Percentiles rank a stretch among this genome's conserved stretches.
phyloP scores from a whole-genome alignment of 2,113 vertebrate species.

The Clarias macrocephalus region DNA sequence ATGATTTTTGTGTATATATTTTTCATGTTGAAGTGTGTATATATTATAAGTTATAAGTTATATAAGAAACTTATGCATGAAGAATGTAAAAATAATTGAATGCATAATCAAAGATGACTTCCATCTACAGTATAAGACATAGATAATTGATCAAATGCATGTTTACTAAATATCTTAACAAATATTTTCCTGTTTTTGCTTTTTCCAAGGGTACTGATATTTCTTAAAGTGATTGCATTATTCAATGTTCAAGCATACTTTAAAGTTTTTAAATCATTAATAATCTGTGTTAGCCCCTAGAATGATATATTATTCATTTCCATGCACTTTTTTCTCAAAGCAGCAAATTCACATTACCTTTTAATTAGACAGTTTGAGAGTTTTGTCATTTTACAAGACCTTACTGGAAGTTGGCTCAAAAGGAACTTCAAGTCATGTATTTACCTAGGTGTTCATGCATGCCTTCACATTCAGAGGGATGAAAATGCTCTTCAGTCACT shows the following conservation, averaged over 20 bases:
- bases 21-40: too few species aligned
- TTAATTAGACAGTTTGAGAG: not conserved
- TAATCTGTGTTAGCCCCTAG: not conserved
- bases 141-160: not conserved
- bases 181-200: not conserved
- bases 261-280: not conserved
- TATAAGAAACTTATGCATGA: not conserved
- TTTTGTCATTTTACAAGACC: not conserved
- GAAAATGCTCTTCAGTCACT: constrained; percentile 69
- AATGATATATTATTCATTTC: not conserved
- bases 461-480: constrained; percentile 57
- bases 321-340: not conserved
- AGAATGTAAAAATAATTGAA: not conserved
- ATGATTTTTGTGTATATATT: too few species aligned
- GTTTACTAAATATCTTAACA: not conserved
- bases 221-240: not conserved
- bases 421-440: not conserved
- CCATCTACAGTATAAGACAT: not conserved
- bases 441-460: constrained; percentile 67
- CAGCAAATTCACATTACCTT: not conserved
- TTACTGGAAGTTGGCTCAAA: not conserved
- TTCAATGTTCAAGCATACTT: not conserved
- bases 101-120: not conserved
- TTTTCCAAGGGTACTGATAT: not conserved
- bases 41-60: too few species aligned